Base-by-base conservation (phyloP, 2,888 invertebrate species). In the Nephrotoma guestfalica region DNA sequence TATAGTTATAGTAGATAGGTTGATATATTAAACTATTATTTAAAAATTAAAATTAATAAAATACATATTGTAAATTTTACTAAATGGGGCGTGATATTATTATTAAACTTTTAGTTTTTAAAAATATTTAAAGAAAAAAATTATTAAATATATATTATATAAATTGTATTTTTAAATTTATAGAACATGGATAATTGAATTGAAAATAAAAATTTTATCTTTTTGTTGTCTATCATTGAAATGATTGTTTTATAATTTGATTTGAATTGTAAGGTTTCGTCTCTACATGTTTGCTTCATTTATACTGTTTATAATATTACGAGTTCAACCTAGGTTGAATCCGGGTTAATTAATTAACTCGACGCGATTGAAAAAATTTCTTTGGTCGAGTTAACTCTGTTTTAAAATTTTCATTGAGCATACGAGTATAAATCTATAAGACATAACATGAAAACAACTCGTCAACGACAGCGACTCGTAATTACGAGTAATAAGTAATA, bases 181-280 rank as follows among this genome's bases (percentile, higher is more conserved):
- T 71, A 71, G 30, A 71, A 71, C 71, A 71, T 71, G 30, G 71
- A 71, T 71, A 71, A 71, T 71, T 84, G n/a, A 84, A 84, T 41
- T 84, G 84, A 84, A 42, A 84, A 84, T 84, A 84, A 84, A 84
- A 84, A 41, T 41, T 41, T 84, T 84, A 84, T 84, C 42, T 41
- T 41, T 41, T 84, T 84, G 41, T 84, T 42, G 84, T 41, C 84
- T 84, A 84, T 84, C 84, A 71, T 71, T 71, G 71, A 71, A 71
- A 30, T 71, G 2, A 2, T 30, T 30, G 30, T 30, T 30, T 30
- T 30, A 30, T 3, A 30, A 30, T 30, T 30, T 30, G 2, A 30
- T 30, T 30, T 30, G 2, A 30, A 30, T 30, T 30, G 30, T 2
- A 30, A 30, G 30, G 30, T 30, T 2, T 0, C 3, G 2, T 30